Conservation (phyloP, 2,113 vertebrate genomes). For the Leucosticte australis region DNA sequence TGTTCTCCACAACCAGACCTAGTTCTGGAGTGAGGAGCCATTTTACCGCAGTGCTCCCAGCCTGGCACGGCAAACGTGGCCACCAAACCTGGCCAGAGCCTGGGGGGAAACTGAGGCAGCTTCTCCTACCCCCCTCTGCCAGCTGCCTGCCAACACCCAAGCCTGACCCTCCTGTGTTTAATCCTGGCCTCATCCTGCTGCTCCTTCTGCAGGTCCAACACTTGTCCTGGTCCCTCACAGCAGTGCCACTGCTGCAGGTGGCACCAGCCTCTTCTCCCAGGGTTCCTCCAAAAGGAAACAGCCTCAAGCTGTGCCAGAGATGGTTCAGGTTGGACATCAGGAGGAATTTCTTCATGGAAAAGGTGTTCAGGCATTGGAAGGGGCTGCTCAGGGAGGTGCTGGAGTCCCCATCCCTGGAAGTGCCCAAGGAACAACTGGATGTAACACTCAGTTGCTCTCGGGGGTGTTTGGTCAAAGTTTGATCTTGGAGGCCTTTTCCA, state of each 20-base stretch:
- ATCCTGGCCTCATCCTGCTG: not conserved
- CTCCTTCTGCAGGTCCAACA: not conserved
- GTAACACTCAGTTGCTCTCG: not conserved
- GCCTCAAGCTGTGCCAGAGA: not conserved
- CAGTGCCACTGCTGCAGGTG: not conserved
- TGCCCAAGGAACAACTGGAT: rapidly evolving
- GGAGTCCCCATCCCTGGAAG: not conserved
- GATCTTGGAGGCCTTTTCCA: not conserved
- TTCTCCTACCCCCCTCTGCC: not conserved
- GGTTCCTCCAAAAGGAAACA: not conserved
- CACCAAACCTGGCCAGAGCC: rapidly evolving
- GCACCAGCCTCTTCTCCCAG: not conserved
- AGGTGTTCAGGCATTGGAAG: not conserved
- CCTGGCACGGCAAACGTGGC: not conserved
- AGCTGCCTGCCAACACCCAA: not conserved
- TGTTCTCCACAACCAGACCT: not conserved
- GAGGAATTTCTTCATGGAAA: not conserved
- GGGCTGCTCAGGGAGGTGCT: not conserved
- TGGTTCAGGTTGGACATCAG: not conserved
- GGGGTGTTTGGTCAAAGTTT: not conserved
- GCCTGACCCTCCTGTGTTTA: not conserved
- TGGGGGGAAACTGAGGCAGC: not conserved
- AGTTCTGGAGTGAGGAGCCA: not conserved
- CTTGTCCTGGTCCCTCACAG: not conserved
- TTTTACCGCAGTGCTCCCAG: not conserved